Evolutionary conservation across 53 echinoderm and acorn worm species (phyloP), one percentile per base, ranked within the genome.

Genomic region (Temnopleurus reevesii): DNA sequence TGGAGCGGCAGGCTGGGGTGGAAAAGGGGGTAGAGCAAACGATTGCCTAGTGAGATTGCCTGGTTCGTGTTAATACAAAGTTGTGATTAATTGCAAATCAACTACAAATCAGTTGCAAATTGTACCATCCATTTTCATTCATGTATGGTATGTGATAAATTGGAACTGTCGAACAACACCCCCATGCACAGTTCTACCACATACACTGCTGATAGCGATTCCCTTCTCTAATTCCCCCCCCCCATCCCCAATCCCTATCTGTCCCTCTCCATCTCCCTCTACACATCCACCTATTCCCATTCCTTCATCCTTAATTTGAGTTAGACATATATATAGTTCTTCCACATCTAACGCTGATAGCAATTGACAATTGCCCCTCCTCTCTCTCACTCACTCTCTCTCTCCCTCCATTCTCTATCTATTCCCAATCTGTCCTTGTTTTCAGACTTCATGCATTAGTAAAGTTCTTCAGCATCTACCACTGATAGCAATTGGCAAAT

Each of bases 21-120:
- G 19, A 8, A 23, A 12, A 5, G 29, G n/a, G n/a, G n/a, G n/a
- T n/a, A n/a, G n/a, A n/a, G n/a, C n/a, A n/a, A n/a, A n/a, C n/a
- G n/a, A n/a, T n/a, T 87, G 71, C 88, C 88, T n/a, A 45, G 59
- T 59, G 85, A 46, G 46, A 59, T 59, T 26, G 54, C n/a, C n/a
- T n/a, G n/a, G n/a, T n/a, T n/a, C n/a, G n/a, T n/a, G n/a, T n/a
- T n/a, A n/a, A n/a, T n/a, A n/a, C n/a, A n/a, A n/a, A n/a, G n/a
- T n/a, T n/a, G n/a, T n/a, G n/a, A n/a, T n/a, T n/a, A n/a, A n/a
- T n/a, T n/a, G n/a, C n/a, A n/a, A n/a, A n/a, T n/a, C n/a, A n/a
- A n/a, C n/a, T n/a, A n/a, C n/a, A n/a, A n/a, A n/a, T n/a, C n/a
- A n/a, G n/a, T n/a, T n/a, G n/a, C n/a, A n/a, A n/a, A n/a, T n/a